Evolutionary conservation across 2,797 vertebrate genomes (phyloP).

Genomic region (Diplodus sargus): DNA sequence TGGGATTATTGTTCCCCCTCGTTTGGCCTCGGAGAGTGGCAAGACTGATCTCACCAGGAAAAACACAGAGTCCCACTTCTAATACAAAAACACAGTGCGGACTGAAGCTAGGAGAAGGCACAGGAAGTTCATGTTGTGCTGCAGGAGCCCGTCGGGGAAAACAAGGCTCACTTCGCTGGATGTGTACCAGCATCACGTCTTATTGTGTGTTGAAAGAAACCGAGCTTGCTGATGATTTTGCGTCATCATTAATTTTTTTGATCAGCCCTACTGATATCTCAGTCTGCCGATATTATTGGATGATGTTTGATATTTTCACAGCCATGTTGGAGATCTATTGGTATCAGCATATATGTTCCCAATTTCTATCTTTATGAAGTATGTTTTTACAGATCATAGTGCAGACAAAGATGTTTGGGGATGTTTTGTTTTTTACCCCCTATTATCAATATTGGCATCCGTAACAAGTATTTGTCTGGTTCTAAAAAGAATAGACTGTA

Average conservation of each 20-base stretch:
- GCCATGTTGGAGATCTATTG: too few relatives aligned
- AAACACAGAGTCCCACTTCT: conserved; percentile 28
- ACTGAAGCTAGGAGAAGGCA: conserved; percentile 10
- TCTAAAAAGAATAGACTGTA: too few relatives aligned
- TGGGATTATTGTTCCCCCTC: conserved; percentile 67
- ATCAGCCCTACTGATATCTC: too few relatives aligned
- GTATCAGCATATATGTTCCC: too few relatives aligned
- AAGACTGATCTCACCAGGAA: conserved; percentile 59
- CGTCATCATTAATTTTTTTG: not conserved
- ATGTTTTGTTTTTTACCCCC: too few relatives aligned
- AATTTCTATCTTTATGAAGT: too few relatives aligned
- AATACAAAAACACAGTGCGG: conserved; percentile 39
- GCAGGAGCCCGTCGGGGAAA: conserved; percentile 2
- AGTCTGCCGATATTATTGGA: too few relatives aligned
- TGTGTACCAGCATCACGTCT: not conserved
- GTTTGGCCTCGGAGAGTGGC: conserved; percentile 60
- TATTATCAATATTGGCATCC: too few relatives aligned
- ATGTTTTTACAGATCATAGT: too few relatives aligned
- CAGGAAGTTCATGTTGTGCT: conserved; percentile 27
- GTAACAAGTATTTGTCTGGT: too few relatives aligned
- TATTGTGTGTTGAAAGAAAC: not conserved
- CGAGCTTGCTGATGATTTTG: not conserved
- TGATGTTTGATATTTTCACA: too few relatives aligned
- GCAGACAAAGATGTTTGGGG: too few relatives aligned
- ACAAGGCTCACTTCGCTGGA: not conserved